Evolutionary conservation across 2,113 vertebrate species (phyloP).

Genomic region (Neogobius melanostomus): DNA sequence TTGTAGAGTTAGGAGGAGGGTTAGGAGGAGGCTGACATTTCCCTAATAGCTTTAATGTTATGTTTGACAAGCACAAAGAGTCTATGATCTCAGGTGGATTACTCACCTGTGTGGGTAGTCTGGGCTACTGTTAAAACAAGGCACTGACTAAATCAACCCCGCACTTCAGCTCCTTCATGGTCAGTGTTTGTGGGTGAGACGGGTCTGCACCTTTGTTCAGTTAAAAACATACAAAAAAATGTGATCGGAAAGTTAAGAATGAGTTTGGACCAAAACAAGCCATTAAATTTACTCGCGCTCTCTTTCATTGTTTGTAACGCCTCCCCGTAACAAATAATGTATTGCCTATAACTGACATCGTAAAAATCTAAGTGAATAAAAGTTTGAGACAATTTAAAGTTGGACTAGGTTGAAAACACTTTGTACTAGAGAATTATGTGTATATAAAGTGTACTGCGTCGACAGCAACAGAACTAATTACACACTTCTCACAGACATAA

Average conservation of each 20-base stretch:
- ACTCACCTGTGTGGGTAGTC: conserved; percentile 25
- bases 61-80: conserved; percentile 40
- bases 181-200: background rate
- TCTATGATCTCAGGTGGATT: conserved; percentile 19
- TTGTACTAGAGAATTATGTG: too few species aligned
- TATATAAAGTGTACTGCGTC: too few species aligned
- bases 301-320: too few species aligned
- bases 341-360: too few species aligned
- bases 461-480: background rate
- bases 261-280: too few species aligned
- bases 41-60: conserved; percentile 53
- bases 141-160: background rate
- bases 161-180: background rate
- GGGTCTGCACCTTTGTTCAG: background rate
- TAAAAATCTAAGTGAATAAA: too few species aligned
- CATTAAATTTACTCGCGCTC: too few species aligned
- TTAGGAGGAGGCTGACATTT: conserved; percentile 55
- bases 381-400: too few species aligned
- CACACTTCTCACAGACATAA: background rate
- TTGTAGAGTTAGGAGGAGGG: conserved; percentile 43
- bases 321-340: too few species aligned
- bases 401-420: too few species aligned
- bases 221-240: too few species aligned
- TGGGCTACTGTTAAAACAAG: background rate
- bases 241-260: too few species aligned